Evolutionary conservation across 2,797 vertebrate genomes (phyloP).

Genomic region (Paratrypauchen microcephalus): DNA sequence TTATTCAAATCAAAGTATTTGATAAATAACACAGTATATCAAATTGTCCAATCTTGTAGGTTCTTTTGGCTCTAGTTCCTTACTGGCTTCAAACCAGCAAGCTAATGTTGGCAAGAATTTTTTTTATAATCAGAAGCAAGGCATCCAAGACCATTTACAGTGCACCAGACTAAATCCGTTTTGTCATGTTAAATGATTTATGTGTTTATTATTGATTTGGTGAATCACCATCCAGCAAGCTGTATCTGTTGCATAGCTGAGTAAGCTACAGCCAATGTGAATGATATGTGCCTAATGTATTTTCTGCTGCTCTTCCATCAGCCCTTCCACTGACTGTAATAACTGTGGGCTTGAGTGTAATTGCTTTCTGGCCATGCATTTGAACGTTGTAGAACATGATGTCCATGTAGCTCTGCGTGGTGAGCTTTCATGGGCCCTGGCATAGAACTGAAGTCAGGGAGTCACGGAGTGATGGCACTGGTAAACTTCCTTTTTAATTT

Average conservation of each 20-base stretch:
- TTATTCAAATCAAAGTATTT: neutral
- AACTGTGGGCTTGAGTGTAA: neutral
- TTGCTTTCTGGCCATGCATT: slow-evolving; percentile 8
- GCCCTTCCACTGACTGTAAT: neutral
- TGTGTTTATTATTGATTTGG: too few relatives aligned
- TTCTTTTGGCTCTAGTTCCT: too few relatives aligned
- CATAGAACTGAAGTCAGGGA: neutral
- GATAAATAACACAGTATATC: too few relatives aligned
- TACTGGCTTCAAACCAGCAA: too few relatives aligned
- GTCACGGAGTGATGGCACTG: too few relatives aligned
- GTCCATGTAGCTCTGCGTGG: neutral
- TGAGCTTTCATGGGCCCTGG: neutral
- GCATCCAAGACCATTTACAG: too few relatives aligned
- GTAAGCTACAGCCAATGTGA: neutral
- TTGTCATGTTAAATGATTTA: too few relatives aligned
- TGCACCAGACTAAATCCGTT: too few relatives aligned
- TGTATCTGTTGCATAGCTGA: neutral
- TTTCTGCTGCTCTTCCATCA: neutral
- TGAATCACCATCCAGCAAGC: neutral
- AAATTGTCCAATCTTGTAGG: too few relatives aligned
- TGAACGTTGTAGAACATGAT: neutral
- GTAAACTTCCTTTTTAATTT: too few relatives aligned
- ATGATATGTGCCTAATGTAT: neutral
- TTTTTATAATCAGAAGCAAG: too few relatives aligned
- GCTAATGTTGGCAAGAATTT: too few relatives aligned